Percentiles rank a stretch among this genome's conserved stretches.
Conservation (phyloP, 2,113 vertebrate genomes). For the cat (Felis catus) region F.catus_Fca126_mat1.0 CM031424.1:47857501-47858000, state of each 20-base stretch:
- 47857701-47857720: slow-evolving; percentile 22
- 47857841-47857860: slow-evolving; percentile 73
- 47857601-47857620: not conserved
- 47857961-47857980: slow-evolving; percentile 58
- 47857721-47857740: slow-evolving; percentile 63
- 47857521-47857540: slow-evolving; percentile 17
- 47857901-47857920: not conserved
- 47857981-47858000: slow-evolving; percentile 24
- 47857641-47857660: slow-evolving; percentile 39
- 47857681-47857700: not conserved
- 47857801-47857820: slow-evolving; percentile 71
- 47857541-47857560: not conserved
- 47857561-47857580: slow-evolving; percentile 2
- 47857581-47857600: slow-evolving; percentile 17
- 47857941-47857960: slow-evolving; percentile 27
- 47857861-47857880: slow-evolving; percentile 55
- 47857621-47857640: slow-evolving; percentile 44
- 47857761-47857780: slow-evolving; percentile 50
- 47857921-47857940: slow-evolving; percentile 60
- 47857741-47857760: slow-evolving; percentile 56
- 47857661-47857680: slow-evolving; percentile 61
- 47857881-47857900: slow-evolving; percentile 39
- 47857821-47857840: slow-evolving; percentile 75
- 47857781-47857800: slow-evolving; percentile 66
- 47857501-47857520: not conserved